Percentiles rank a stretch among this genome's conserved stretches.
Evolutionary conservation across 2,888 invertebrate species (phyloP).

Genomic region (Agrochola macilenta): DNA sequence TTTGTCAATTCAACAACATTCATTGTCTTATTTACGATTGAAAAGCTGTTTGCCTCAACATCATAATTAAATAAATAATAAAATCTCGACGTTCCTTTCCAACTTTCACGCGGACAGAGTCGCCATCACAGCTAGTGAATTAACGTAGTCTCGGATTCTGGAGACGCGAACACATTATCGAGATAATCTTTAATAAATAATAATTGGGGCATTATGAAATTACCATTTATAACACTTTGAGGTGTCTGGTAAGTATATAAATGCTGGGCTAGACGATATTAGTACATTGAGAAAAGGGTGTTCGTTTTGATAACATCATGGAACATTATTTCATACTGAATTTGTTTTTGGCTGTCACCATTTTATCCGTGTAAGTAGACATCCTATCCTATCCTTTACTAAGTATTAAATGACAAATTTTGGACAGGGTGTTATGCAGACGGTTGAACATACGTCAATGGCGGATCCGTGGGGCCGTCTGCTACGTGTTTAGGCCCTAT

Average conservation of each 20-base stretch:
- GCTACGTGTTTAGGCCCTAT: no score
- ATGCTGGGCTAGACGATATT: background rate
- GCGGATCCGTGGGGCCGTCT: no score
- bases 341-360: conserved; percentile 8
- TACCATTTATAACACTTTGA: background rate
- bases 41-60: no score
- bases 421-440: no score
- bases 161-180: background rate
- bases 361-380: conserved; percentile 17
- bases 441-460: no score
- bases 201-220: background rate
- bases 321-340: background rate
- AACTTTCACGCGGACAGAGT: background rate
- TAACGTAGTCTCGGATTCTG: background rate
- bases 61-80: no score
- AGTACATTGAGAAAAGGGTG: background rate
- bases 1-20: no score
- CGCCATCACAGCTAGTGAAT: background rate
- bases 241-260: conserved; percentile 20
- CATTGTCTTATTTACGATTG: no score
- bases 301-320: conserved; percentile 21
- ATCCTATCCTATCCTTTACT: no score
- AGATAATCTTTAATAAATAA: conserved; percentile 25
- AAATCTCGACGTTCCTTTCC: no score
- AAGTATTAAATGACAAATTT: no score